Evolutionary conservation across 2,797 vertebrate genomes (phyloP), one percentile per base, ranked within the genome.

Genomic region (Anguilla pacifica): DNA sequence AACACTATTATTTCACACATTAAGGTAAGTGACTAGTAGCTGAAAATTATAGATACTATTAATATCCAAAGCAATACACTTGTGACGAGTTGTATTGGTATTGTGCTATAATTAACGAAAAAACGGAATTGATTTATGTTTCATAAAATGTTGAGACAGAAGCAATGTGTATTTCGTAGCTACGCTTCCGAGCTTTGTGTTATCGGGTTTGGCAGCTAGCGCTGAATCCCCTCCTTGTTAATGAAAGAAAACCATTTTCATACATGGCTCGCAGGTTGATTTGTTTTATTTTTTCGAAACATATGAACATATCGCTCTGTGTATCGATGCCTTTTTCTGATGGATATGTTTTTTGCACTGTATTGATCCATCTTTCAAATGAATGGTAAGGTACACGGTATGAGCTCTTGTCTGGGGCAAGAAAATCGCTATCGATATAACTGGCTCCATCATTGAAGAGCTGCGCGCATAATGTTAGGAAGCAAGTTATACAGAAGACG

Each of bases 1-100:
- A 91, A 64, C 91, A 85, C 90, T 87, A 89, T 92, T 91, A 89
- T 91, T 90, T 91, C 89, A 88, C 89, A 92, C 90, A 91, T 90
- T 43, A 93, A 96, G 96, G 96, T 96, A 89, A 91, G 94, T 91
- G 15, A 64, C 61, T 39, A 72, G 19, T 28, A 43, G 15, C 17
- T 17, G 2, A 5, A 17, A 79, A 43, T 77, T 39, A 77, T 77
- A 15, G 13, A 17, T 39, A 35, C 10, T 19, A 43, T 39, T 2
- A 43, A 79, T 79, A 22, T 22, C 35, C 43, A 43, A 77, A 19
- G 19, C 10, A 43, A 79, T 39, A 79, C 13, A 79, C 9, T n/a
- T 2, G 19, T 51, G 2, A n/a, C 22, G 25, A 9, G 49, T n/a
- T 83, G 22, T 0, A 51, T n/a, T 28, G 81, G 2, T 10, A 51